These are phyloP conservation scores for Tribolium madens DNA, from an alignment of 1,140 invertebrate species.

Conservation along the genomic window DNA sequence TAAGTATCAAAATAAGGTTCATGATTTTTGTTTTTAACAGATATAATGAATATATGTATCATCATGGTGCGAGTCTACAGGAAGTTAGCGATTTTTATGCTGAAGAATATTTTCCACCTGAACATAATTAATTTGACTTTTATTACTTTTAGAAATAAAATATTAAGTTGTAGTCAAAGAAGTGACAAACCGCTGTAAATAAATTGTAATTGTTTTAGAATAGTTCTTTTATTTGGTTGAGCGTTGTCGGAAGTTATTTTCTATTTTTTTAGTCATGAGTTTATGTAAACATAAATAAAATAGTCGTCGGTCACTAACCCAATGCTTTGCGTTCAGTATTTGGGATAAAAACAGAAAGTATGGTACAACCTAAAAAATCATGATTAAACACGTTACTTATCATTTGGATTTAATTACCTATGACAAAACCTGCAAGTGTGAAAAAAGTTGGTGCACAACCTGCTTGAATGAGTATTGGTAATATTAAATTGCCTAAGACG, in stretches of 20 bases:
- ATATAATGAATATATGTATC: slow-evolving; percentile 15
- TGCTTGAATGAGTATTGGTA: slow-evolving; percentile 56
- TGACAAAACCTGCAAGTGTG: slow-evolving; percentile 45
- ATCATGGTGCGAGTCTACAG: neutral
- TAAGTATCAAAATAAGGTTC: neutral
- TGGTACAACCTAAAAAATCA: slow-evolving; percentile 40
- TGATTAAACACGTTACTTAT: no score
- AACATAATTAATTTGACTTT: slow-evolving; percentile 5
- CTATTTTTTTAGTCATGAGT: neutral
- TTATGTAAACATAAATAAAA: neutral
- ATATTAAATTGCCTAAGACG: slow-evolving; percentile 59
- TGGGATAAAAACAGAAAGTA: slow-evolving; percentile 30
- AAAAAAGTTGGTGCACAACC: slow-evolving; percentile 61
- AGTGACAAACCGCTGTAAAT: neutral
- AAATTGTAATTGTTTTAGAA: slow-evolving; percentile 1
- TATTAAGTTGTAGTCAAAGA: neutral
- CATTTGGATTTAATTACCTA: neutral
- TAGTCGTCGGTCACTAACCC: slow-evolving; percentile 19
- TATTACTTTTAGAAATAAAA: neutral
- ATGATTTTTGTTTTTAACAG: slow-evolving; percentile 4
- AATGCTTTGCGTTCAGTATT: slow-evolving; percentile 50
- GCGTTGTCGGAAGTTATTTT: no score
- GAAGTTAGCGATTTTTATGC: slow-evolving; percentile 11
- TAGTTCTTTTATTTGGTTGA: neutral
- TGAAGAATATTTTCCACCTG: slow-evolving; percentile 15